These are phyloP conservation scores for Phalanger gymnotis DNA, from an alignment of 2,797 vertebrate genomes.

Conservation along the genomic window DNA sequence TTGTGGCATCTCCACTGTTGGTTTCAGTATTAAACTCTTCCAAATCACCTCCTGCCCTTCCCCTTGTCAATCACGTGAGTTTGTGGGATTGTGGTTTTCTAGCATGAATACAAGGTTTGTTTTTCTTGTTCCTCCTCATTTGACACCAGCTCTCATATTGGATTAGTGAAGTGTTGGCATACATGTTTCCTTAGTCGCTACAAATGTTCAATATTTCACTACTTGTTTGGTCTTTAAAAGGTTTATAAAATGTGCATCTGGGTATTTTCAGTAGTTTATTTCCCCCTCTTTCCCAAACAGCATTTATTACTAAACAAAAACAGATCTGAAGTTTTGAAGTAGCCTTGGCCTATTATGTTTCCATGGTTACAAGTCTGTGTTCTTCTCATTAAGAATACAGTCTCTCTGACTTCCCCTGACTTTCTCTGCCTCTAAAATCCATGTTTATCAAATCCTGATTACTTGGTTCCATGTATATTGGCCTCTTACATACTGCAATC, in stretches of 20 bases:
- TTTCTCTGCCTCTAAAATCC: constrained; percentile 75
- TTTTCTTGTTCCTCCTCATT: not conserved
- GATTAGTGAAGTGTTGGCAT: not conserved
- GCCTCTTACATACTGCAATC: constrained; percentile 66
- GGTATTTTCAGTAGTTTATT: constrained; percentile 64
- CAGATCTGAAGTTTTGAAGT: constrained; percentile 80
- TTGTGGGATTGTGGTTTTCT: constrained; percentile 23
- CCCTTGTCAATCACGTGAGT: not conserved
- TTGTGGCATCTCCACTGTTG: constrained; percentile 18
- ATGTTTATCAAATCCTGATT: constrained; percentile 78
- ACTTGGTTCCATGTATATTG: constrained; percentile 63
- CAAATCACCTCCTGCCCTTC: not conserved
- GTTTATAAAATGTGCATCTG: constrained; percentile 39
- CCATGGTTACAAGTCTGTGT: constrained; percentile 84
- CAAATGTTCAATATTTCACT: constrained; percentile 28
- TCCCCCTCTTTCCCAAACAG: constrained; percentile 69
- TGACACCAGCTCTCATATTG: constrained; percentile 3
- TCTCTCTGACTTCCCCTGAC: constrained; percentile 70
- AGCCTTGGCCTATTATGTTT: constrained; percentile 83
- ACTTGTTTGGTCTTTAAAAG: constrained; percentile 61
- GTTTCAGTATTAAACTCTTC: not conserved
- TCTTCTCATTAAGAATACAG: constrained; percentile 79
- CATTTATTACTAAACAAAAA: constrained; percentile 82
- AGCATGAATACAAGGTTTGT: constrained; percentile 17
- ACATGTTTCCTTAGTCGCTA: not conserved